A percentile compares a stretch with the other conserved stretches of the same genome.
phyloP scores from a whole-genome alignment of 2,113 vertebrate genomes.

The Trogon surrucura region DNA sequence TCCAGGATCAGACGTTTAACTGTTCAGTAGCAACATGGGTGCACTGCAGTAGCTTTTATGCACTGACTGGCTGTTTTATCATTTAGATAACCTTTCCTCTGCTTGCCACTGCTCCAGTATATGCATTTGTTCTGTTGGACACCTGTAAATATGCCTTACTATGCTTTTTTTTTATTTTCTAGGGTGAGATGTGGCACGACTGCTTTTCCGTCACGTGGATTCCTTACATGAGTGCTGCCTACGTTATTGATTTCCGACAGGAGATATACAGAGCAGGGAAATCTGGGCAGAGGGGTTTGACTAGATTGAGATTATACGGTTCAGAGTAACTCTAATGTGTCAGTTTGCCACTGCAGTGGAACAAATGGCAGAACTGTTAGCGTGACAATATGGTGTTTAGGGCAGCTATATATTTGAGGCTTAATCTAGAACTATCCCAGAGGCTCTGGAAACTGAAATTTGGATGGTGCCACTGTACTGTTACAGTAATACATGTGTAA shows the following conservation, averaged over 20 bases:
- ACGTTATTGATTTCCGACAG: background rate
- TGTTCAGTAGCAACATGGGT: background rate
- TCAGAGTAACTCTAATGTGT: background rate
- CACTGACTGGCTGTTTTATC: background rate
- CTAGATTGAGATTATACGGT: background rate
- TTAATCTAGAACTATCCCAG: background rate
- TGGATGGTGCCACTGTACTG: background rate
- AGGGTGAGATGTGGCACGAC: background rate
- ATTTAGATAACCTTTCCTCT: background rate
- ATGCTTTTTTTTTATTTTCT: background rate
- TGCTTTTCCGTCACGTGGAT: background rate
- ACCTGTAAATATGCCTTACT: background rate
- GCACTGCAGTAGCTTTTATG: background rate
- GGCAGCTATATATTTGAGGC: background rate
- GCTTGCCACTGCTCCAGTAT: background rate
- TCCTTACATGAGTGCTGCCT: background rate
- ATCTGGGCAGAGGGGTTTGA: background rate
- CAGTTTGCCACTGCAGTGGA: background rate
- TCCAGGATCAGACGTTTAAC: background rate
- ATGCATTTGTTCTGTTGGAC: background rate
- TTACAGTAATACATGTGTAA: background rate
- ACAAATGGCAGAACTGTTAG: background rate
- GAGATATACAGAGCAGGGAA: background rate
- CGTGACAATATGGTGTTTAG: background rate
- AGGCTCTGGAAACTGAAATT: background rate